phyloP scores from a whole-genome alignment of 2,797 vertebrate species.

The Remorina albescens region DNA sequence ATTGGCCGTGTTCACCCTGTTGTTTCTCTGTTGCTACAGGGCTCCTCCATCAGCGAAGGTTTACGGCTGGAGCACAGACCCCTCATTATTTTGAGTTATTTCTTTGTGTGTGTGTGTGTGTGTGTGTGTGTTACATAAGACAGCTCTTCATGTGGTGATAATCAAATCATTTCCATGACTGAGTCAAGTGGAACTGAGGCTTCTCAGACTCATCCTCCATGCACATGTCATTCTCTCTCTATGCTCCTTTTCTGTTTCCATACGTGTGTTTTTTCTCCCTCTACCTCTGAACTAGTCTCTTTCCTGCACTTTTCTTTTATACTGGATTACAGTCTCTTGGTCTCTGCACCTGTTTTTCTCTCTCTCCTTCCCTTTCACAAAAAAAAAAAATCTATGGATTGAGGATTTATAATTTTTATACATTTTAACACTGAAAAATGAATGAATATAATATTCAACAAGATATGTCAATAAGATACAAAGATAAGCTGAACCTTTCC shows the following conservation, averaged over 20 bases:
- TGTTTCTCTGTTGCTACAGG: conserved; percentile 43
- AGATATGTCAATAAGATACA: neutral
- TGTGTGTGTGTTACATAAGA: conserved; percentile 81
- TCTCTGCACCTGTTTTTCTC: neutral
- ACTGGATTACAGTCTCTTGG: conserved; percentile 2
- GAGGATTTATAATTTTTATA: neutral
- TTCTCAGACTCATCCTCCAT: conserved; percentile 72
- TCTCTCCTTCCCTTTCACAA: conserved; percentile 16
- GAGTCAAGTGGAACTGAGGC: conserved; percentile 73
- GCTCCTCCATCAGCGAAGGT: conserved; percentile 51
- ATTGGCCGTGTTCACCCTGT: neutral
- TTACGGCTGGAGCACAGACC: conserved; percentile 56
- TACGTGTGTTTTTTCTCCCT: conserved; percentile 38
- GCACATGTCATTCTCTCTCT: conserved; percentile 44
- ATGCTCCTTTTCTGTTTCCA: conserved; percentile 28
- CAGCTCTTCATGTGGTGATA: conserved; percentile 83
- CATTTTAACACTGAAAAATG: neutral
- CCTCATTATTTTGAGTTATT: conserved; percentile 62
- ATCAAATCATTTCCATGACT: conserved; percentile 86
- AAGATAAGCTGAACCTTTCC: neutral
- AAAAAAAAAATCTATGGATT: conserved; percentile 6
- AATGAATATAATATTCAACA: neutral
- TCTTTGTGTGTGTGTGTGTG: conserved; percentile 40
- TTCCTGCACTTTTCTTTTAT: conserved; percentile 45
- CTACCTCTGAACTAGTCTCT: conserved; percentile 39